A percentile compares a stretch with the other conserved stretches of the same genome.
Evolutionary conservation across 2,888 invertebrate species (phyloP).

Genomic region (Sinhomidia bicolor): DNA sequence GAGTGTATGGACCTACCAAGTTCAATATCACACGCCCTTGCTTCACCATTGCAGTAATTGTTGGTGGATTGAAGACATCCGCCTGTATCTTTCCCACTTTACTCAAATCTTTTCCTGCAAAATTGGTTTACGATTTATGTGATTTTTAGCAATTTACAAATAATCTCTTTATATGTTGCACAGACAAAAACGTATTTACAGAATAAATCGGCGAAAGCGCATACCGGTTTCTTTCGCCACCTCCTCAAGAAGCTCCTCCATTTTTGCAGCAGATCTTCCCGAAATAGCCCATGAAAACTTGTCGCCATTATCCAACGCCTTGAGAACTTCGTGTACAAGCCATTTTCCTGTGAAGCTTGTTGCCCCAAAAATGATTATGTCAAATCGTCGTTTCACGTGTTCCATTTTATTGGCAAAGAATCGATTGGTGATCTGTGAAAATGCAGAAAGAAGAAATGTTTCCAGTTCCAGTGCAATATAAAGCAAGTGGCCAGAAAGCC

Average conservation of each 20-base stretch:
- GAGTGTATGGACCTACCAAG: constrained; percentile 94
- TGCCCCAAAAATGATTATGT: constrained; percentile 96
- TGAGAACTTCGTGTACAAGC: constrained; percentile 87
- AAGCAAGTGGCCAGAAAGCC: not conserved
- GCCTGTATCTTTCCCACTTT: constrained; percentile 72
- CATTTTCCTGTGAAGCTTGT: constrained; percentile 96
- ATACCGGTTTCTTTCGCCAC: constrained; percentile 82
- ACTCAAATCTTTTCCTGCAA: constrained; percentile 81
- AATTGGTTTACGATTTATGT: too few relatives aligned
- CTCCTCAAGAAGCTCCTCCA: constrained; percentile 83
- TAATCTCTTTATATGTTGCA: too few relatives aligned
- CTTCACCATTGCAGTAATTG: constrained; percentile 90
- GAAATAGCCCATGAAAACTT: constrained; percentile 93
- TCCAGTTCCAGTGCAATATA: constrained; percentile 19
- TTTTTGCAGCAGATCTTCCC: constrained; percentile 87
- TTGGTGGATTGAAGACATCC: constrained; percentile 88
- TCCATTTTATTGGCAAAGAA: constrained; percentile 22
- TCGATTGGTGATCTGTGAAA: not conserved
- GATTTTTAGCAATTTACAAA: too few relatives aligned
- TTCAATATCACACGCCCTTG: constrained; percentile 91
- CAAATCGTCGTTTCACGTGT: constrained; percentile 82
- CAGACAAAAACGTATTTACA: too few relatives aligned
- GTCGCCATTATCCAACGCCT: constrained; percentile 82
- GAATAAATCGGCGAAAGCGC: too few relatives aligned
- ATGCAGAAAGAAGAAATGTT: not conserved